phyloP scores from a whole-genome alignment of 2,888 invertebrate species.

The Pocota personata region DNA sequence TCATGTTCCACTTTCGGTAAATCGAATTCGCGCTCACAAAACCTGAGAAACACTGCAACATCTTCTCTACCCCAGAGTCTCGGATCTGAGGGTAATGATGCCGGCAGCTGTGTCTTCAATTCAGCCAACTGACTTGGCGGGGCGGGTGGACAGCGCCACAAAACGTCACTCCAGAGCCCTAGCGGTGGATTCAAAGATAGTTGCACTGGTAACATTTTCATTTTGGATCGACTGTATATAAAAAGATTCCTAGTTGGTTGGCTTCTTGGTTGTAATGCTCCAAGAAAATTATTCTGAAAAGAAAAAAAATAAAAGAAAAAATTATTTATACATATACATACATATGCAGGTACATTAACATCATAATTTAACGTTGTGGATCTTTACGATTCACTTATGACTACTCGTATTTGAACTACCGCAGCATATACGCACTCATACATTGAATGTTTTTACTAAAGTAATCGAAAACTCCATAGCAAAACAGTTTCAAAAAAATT shows the following conservation, averaged over 20 bases:
- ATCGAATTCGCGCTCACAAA: slow-evolving; percentile 96
- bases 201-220: slow-evolving; percentile 88
- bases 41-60: slow-evolving; percentile 92
- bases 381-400: too few relatives aligned
- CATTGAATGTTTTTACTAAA: too few relatives aligned
- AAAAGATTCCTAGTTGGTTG: slow-evolving; percentile 20
- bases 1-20: slow-evolving; percentile 95
- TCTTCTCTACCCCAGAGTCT: slow-evolving; percentile 95
- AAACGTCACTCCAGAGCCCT: slow-evolving; percentile 91
- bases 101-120: slow-evolving; percentile 93
- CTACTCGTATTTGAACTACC: too few relatives aligned
- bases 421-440: too few relatives aligned
- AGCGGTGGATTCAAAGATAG: slow-evolving; percentile 90
- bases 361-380: too few relatives aligned
- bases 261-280: background rate
- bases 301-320: background rate
- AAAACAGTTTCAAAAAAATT: too few relatives aligned
- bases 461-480: too few relatives aligned
- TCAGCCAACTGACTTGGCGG: slow-evolving; percentile 91
- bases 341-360: too few relatives aligned
- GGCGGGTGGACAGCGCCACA: slow-evolving; percentile 94
- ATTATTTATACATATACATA: background rate
- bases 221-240: slow-evolving; percentile 79
- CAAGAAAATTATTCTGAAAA: slow-evolving; percentile 38
- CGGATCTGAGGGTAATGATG: slow-evolving; percentile 93